Conservation (phyloP, 2,113 vertebrate species). For the Erythrocebus patas region DNA sequence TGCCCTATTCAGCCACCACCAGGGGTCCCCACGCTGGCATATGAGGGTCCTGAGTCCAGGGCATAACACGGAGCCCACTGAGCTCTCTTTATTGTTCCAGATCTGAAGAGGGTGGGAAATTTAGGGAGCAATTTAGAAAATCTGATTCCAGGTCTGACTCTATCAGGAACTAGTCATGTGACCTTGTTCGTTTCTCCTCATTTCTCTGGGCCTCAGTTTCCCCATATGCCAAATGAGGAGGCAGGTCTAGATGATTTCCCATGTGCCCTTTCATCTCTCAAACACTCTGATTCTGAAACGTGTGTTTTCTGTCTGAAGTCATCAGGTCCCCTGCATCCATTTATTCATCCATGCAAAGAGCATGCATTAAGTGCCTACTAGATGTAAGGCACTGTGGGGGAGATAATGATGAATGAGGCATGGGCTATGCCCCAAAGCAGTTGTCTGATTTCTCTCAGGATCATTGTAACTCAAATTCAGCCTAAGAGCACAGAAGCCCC, state of each 20-base stretch:
- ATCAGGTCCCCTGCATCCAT: no score
- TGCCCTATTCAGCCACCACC: fast-evolving
- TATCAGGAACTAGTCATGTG: neutral
- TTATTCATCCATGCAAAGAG: neutral
- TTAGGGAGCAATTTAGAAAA: neutral
- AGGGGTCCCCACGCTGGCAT: neutral
- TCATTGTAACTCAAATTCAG: neutral
- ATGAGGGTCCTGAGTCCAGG: neutral
- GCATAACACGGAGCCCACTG: neutral
- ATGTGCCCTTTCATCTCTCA: neutral
- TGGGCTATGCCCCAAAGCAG: neutral
- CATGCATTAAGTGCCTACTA: neutral
- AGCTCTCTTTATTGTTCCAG: neutral
- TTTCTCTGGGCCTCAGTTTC: neutral
- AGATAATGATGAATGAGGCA: neutral
- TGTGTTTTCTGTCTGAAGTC: neutral
- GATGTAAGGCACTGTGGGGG: neutral
- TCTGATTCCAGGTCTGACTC: neutral
- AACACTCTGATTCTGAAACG: neutral
- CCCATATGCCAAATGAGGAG: neutral
- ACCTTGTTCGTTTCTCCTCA: neutral
- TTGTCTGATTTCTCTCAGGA: neutral
- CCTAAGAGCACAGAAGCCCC: neutral
- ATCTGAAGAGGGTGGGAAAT: neutral
- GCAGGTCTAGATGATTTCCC: neutral